These are phyloP conservation scores for Edolisoma coerulescens DNA, from an alignment of 2,113 vertebrate species.

Conservation along the genomic window DNA sequence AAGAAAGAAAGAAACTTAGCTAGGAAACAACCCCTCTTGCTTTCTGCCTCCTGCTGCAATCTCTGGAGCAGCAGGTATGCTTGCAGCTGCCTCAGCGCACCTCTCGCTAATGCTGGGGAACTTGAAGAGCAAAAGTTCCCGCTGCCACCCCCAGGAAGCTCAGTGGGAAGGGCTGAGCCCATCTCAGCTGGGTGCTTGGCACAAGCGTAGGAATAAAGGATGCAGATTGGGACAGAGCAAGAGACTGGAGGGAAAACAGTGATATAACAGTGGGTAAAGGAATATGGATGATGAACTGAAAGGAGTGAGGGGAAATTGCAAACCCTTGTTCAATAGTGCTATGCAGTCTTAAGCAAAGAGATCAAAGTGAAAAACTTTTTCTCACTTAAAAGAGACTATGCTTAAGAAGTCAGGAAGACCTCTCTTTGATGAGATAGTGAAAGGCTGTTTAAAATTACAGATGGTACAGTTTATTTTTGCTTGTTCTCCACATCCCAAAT, in stretches of 20 bases:
- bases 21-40: neutral
- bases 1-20: neutral
- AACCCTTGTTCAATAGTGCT: neutral
- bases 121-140: accelerated
- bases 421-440: neutral
- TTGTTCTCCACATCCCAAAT: neutral
- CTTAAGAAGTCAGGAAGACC: neutral
- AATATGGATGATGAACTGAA: neutral
- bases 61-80: neutral
- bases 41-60: neutral
- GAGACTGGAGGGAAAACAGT: neutral
- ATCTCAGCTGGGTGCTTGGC: neutral
- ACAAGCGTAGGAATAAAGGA: accelerated
- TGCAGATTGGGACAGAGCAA: accelerated
- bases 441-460: neutral
- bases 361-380: neutral
- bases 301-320: neutral
- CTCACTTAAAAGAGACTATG: neutral
- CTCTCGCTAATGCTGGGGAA: accelerated
- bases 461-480: neutral
- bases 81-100: accelerated
- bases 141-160: accelerated
- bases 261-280: neutral
- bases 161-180: neutral
- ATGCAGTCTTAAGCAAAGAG: neutral